phyloP scores from a whole-genome alignment of 2,888 invertebrate species.

The Tipula helvola region DNA sequence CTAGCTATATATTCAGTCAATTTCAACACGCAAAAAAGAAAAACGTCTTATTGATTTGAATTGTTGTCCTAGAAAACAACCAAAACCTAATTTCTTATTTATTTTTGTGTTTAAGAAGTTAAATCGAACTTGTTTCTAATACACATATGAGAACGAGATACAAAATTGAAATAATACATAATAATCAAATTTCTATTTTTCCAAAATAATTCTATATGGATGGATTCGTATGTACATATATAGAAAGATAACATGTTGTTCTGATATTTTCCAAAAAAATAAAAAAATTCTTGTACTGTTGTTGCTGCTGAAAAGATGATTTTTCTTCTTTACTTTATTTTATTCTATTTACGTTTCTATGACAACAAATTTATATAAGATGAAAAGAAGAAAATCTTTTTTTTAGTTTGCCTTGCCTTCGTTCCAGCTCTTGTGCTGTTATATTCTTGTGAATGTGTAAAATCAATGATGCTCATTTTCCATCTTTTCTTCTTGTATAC shows the following conservation, averaged over 20 bases:
- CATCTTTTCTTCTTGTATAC: not conserved
- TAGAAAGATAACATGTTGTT: not conserved
- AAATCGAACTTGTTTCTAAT: not conserved
- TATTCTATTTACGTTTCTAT: not conserved
- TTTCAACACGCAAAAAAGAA: not conserved
- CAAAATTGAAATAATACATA: not conserved
- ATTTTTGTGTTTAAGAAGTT: not conserved
- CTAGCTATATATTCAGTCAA: not conserved
- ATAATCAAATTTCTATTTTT: not conserved
- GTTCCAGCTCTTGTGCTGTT: not conserved
- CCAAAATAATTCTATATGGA: not conserved
- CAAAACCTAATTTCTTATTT: not conserved
- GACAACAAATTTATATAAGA: not conserved
- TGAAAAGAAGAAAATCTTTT: not conserved
- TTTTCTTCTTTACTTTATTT: not conserved
- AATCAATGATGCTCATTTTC: slow-evolving; percentile 4
- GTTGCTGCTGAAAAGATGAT: not conserved
- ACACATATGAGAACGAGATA: not conserved
- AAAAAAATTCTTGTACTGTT: not conserved
- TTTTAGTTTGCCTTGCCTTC: not conserved
- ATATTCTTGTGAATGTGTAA: not conserved
- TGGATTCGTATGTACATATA: not conserved
- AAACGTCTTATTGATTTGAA: not conserved
- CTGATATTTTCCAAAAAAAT: not conserved
- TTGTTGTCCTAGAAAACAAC: not conserved